These are phyloP conservation scores for Eupeodes corollae DNA, from an alignment of 1,140 invertebrate species.

Conservation along the genomic window DNA sequence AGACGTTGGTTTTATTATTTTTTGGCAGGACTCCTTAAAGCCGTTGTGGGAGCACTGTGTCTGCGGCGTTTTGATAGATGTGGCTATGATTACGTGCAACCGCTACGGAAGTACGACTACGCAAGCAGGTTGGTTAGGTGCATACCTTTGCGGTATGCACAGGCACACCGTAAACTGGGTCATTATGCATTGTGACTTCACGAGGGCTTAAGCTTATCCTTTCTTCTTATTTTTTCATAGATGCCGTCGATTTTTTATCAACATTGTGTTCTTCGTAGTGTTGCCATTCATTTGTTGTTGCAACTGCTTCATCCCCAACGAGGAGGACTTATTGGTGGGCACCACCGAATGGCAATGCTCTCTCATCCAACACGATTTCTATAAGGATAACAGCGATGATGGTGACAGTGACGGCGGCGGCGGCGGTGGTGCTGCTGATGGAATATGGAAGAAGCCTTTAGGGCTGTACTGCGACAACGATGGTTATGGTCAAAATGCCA, in stretches of 20 bases:
- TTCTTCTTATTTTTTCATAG: neutral
- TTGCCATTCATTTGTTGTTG: conserved; percentile 8
- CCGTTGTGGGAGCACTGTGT: conserved; percentile 3
- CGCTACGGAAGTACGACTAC: conserved; percentile 2
- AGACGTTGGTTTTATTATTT: neutral
- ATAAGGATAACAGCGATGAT: neutral
- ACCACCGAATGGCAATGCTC: conserved; percentile 5
- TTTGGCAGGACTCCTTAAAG: conserved; percentile 7
- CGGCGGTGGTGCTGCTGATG: too few relatives aligned
- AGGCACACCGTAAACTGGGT: neutral
- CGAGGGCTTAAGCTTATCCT: too few relatives aligned
- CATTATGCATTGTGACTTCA: too few relatives aligned
- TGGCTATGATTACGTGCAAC: conserved; percentile 4
- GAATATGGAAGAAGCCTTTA: too few relatives aligned
- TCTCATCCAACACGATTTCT: neutral
- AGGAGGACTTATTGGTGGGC: conserved; percentile 4
- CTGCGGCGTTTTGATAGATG: neutral
- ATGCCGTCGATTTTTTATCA: conserved; percentile 6
- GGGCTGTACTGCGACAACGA: too few relatives aligned
- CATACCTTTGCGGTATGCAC: neutral
- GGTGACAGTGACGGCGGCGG: neutral
- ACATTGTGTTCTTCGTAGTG: conserved; percentile 7
- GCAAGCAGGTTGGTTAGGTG: neutral
- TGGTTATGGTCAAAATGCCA: too few relatives aligned
- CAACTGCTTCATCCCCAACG: conserved; percentile 4